phyloP scores from a whole-genome alignment of 2,113 vertebrate genomes.

The Steatornis caripensis region DNA sequence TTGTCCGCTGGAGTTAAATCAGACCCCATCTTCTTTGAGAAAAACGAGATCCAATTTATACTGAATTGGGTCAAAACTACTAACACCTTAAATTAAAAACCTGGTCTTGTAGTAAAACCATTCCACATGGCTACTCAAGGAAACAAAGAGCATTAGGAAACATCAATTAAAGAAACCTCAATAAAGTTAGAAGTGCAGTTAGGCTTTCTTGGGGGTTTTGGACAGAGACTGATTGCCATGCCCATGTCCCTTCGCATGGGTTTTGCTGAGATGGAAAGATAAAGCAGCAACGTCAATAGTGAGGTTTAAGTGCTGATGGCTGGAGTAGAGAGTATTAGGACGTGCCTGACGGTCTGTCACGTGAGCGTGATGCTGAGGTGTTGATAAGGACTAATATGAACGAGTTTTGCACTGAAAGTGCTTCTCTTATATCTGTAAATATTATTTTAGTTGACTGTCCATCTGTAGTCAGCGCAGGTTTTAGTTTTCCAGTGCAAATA shows the following conservation, averaged over 20 bases:
- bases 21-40: not conserved
- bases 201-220: not conserved
- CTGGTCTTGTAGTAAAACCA: not conserved
- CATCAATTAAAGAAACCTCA: no score
- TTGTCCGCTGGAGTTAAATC: not conserved
- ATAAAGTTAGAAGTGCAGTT: fast-evolving
- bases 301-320: not conserved
- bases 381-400: not conserved
- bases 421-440: not conserved
- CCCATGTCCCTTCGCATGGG: fast-evolving
- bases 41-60: not conserved
- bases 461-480: not conserved
- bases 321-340: not conserved
- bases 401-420: not conserved
- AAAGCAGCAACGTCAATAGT: fast-evolving
- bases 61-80: not conserved
- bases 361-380: not conserved
- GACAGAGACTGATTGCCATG: not conserved
- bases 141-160: not conserved
- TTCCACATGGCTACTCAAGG: not conserved
- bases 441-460: not conserved
- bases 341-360: not conserved
- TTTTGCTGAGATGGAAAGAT: not conserved
- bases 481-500: not conserved
- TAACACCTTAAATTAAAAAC: not conserved